Evolutionary conservation across 2,113 vertebrate species (phyloP).

Genomic region (Hippocampus guttulatus): DNA sequence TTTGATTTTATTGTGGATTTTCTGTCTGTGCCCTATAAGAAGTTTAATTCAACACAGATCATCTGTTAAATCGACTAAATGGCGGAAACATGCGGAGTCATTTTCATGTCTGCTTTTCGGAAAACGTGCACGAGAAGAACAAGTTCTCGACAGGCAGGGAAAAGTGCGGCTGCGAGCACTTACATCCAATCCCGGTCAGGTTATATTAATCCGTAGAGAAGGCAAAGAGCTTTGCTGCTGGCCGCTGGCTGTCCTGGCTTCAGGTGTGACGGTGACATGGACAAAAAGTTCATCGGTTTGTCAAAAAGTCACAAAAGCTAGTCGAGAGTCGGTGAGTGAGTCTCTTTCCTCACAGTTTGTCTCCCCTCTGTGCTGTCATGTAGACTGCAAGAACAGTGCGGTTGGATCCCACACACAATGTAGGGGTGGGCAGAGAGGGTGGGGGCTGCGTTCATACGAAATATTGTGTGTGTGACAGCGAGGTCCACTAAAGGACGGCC

Average conservation of each 20-base stretch:
- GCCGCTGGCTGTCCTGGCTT: constrained; percentile 56
- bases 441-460: constrained; percentile 66
- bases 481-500: constrained; percentile 69
- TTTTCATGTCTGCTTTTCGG: neutral
- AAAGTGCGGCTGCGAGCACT: constrained; percentile 53
- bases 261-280: constrained; percentile 69
- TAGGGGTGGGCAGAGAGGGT: constrained; percentile 9
- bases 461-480: constrained; percentile 72
- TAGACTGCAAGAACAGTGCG: constrained; percentile 6
- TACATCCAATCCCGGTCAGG: constrained; percentile 70
- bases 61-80: neutral
- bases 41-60: neutral
- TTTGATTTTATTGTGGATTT: neutral
- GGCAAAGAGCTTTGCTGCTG: constrained; percentile 39
- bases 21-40: neutral
- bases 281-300: constrained; percentile 67
- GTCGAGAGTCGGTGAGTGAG: constrained; percentile 22
- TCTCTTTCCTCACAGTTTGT: constrained; percentile 22
- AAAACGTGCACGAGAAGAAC: neutral
- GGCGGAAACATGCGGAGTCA: neutral
- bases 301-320: constrained; percentile 42
- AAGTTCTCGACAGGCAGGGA: neutral
- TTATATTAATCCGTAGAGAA: constrained; percentile 75
- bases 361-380: constrained; percentile 49
- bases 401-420: constrained; percentile 55